Evolutionary conservation across 37 sponge, comb jelly and placozoan genomes (phyloP).

Genomic region (Aphrocallistes beatrix): DNA sequence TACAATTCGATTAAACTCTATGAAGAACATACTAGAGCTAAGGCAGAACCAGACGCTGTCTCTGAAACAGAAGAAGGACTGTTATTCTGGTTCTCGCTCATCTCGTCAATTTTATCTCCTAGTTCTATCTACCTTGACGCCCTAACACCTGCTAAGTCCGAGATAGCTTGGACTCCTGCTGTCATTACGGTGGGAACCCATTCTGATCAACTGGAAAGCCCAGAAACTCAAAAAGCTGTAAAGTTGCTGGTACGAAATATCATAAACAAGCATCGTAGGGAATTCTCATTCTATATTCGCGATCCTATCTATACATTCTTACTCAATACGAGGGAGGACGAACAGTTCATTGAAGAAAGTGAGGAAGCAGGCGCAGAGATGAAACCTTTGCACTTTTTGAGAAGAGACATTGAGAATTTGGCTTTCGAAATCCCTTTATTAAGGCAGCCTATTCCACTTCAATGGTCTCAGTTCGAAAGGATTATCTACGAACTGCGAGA

Average conservation of each 20-base stretch:
- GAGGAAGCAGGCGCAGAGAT: background rate
- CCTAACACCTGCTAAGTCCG: slow-evolving; percentile 21
- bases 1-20: slow-evolving; percentile 29
- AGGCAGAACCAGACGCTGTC: slow-evolving; percentile 24
- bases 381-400: slow-evolving; percentile 36
- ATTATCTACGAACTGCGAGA: slow-evolving; percentile 42
- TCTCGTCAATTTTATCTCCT: background rate
- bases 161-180: slow-evolving; percentile 41
- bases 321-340: slow-evolving; percentile 35
- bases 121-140: background rate
- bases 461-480: slow-evolving; percentile 66
- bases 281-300: slow-evolving; percentile 30
- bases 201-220: background rate
- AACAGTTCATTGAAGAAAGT: background rate
- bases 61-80: slow-evolving; percentile 43
- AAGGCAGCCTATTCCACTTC: slow-evolving; percentile 40
- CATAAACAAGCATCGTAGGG: slow-evolving; percentile 23
- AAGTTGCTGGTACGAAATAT: slow-evolving; percentile 28
- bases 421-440: slow-evolving; percentile 47
- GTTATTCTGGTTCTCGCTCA: slow-evolving; percentile 38
- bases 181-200: slow-evolving; percentile 38
- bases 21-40: background rate
- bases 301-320: slow-evolving; percentile 26
- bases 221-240: background rate
- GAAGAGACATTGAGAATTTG: slow-evolving; percentile 52